Conservation (phyloP, 2,888 invertebrate species). For the Drosophila leonis region DNA sequence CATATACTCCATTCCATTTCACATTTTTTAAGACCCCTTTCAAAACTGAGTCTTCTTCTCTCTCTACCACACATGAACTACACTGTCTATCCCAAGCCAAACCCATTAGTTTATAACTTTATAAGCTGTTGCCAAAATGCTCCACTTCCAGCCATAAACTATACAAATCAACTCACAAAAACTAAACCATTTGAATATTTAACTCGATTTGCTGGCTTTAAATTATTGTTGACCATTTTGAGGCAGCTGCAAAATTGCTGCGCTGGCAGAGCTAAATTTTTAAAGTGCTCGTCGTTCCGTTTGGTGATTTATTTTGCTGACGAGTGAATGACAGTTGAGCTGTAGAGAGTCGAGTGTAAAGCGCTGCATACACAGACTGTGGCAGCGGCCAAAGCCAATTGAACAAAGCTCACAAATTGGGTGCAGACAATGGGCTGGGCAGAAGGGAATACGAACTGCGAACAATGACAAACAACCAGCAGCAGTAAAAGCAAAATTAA, state of each 20-base stretch:
- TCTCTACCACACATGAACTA: too few species aligned
- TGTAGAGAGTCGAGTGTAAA: background rate
- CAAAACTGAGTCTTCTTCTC: background rate
- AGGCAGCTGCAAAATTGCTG: constrained; percentile 1
- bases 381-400: constrained; percentile 52
- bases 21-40: background rate
- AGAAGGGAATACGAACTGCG: constrained; percentile 6
- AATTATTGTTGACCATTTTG: constrained; percentile 30
- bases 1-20: background rate
- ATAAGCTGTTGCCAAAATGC: background rate
- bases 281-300: constrained; percentile 14
- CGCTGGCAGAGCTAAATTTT: constrained; percentile 12
- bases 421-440: constrained; percentile 41
- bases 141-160: background rate
- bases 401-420: constrained; percentile 64
- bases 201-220: background rate
- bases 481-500: constrained; percentile 68
- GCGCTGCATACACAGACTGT: constrained; percentile 10
- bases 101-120: background rate
- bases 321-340: constrained; percentile 24
- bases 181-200: constrained; percentile 7
- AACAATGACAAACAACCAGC: constrained; percentile 56
- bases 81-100: background rate
- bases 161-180: background rate
- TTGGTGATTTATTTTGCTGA: constrained; percentile 39